These are phyloP conservation scores for Harlomillsia oculata DNA, from an alignment of 1,140 invertebrate genomes.

Conservation along the genomic window DNA sequence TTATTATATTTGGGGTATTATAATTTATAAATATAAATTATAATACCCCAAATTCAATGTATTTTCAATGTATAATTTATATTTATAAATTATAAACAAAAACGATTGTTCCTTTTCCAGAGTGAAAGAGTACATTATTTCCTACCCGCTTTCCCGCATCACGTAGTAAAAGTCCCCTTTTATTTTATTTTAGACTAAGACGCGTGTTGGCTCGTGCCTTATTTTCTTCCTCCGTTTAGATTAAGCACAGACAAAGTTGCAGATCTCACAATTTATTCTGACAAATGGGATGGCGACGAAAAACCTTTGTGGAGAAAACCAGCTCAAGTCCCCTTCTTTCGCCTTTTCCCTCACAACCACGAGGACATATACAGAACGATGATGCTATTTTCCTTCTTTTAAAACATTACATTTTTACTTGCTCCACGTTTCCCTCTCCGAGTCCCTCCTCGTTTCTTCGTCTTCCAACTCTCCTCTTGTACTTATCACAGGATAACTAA, in stretches of 20 bases:
- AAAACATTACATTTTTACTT: conserved; percentile 7
- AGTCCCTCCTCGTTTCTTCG: conserved; percentile 8
- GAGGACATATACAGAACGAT: no score
- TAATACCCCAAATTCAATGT: no score
- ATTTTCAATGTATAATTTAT: no score
- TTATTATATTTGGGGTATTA: no score
- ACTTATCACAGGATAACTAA: conserved; percentile 25
- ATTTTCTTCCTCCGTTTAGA: conserved; percentile 9
- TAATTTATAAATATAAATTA: no score
- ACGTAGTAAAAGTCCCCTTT: no score
- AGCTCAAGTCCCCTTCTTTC: neutral
- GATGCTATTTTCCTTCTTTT: conserved; percentile 10
- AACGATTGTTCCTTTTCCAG: no score
- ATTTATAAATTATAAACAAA: no score
- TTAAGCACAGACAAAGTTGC: conserved; percentile 18
- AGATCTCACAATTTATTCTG: conserved; percentile 15
- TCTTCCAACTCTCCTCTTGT: conserved; percentile 21
- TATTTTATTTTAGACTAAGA: conserved; percentile 12
- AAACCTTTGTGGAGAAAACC: conserved; percentile 13
- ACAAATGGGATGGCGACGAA: conserved; percentile 4
- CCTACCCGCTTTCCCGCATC: no score
- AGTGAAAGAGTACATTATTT: no score
- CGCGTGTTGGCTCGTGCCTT: conserved; percentile 9
- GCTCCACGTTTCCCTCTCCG: neutral
- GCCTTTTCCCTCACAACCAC: conserved; percentile 23